Percentiles rank a stretch among this genome's conserved stretches.
Evolutionary conservation across 2,888 invertebrate genomes (phyloP).

Genomic region (Catocala fraxini): DNA sequence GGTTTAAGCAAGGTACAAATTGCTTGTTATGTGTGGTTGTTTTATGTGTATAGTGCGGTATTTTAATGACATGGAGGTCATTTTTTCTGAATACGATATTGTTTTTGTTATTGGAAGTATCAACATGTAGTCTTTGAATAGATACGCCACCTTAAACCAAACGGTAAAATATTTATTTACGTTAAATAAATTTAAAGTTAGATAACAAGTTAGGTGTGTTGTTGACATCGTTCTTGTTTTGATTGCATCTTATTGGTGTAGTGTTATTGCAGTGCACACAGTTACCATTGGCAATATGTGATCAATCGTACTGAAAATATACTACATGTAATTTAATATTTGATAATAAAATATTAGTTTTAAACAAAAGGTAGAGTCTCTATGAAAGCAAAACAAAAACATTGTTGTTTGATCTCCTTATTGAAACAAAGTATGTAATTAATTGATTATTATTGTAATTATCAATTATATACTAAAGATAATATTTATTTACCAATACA

Average conservation of each 20-base stretch:
- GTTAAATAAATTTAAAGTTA: background rate
- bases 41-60: conserved; percentile 26
- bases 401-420: too few species aligned
- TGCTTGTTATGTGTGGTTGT: conserved; percentile 47
- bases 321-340: too few species aligned
- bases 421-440: too few species aligned
- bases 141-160: background rate
- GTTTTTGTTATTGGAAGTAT: conserved; percentile 28
- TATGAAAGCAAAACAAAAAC: too few species aligned
- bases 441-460: too few species aligned
- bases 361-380: too few species aligned
- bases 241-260: background rate
- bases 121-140: conserved; percentile 28
- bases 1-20: conserved; percentile 60
- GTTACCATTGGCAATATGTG: background rate
- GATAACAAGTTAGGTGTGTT: background rate
- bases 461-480: too few species aligned
- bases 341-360: too few species aligned
- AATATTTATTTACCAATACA: too few species aligned
- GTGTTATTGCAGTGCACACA: background rate
- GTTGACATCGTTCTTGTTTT: background rate
- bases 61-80: conserved; percentile 17
- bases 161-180: background rate
- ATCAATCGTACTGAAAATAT: too few species aligned
- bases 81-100: conserved; percentile 27